Percentiles rank a stretch among this genome's conserved stretches.
phyloP scores from a whole-genome alignment of 2,888 invertebrate genomes.

The Patella ulyssiponensis region DNA sequence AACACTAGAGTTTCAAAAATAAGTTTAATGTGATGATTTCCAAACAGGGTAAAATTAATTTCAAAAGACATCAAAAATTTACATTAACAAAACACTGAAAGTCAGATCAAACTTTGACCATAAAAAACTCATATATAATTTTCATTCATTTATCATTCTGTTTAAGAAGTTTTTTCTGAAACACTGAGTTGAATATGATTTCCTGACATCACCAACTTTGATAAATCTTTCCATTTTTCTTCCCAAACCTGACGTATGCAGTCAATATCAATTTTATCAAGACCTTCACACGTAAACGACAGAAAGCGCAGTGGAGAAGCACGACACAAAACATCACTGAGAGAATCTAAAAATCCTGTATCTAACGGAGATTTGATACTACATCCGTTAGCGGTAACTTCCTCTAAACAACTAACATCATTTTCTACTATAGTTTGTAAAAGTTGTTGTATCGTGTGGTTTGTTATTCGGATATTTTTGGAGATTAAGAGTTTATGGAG shows the following conservation, averaged over 20 bases:
- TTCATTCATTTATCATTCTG: no score
- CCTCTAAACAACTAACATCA: constrained; percentile 39
- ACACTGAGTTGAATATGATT: constrained; percentile 31
- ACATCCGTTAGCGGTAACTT: constrained; percentile 49
- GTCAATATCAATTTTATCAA: constrained; percentile 50
- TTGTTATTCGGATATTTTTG: constrained; percentile 50
- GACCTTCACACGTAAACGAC: constrained; percentile 43
- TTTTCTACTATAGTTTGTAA: constrained; percentile 38
- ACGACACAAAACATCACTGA: constrained; percentile 51
- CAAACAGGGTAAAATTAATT: no score
- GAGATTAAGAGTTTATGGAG: constrained; percentile 51
- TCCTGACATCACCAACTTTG: constrained; percentile 28
- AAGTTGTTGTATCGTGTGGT: constrained; percentile 44
- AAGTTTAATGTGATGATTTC: no score
- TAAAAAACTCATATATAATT: no score
- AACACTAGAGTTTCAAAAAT: no score
- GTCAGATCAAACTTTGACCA: no score
- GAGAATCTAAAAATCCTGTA: constrained; percentile 50
- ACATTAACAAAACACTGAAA: no score
- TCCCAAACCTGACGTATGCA: constrained; percentile 53
- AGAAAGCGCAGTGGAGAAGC: constrained; percentile 42
- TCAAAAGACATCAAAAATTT: no score
- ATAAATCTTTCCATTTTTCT: constrained; percentile 48
- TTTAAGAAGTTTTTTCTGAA: constrained; percentile 7
- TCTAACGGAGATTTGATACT: constrained; percentile 53